Evolutionary conservation across 2,888 invertebrate genomes (phyloP), one percentile per base, ranked within the genome.

Genomic region (Mesorhabditis spiculigera): DNA sequence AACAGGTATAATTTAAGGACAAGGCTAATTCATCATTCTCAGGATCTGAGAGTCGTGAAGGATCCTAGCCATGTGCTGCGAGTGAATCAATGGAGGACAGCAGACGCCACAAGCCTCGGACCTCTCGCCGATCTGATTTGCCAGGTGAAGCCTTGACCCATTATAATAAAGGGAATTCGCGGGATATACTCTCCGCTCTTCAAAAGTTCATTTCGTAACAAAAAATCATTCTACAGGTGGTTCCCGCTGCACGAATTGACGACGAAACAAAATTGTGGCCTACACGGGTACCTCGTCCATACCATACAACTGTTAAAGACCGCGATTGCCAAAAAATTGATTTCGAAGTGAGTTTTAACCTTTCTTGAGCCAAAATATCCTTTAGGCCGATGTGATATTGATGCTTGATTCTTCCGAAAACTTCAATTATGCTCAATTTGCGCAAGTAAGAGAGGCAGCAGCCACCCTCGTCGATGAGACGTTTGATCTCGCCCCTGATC

Each of bases 381-480:
- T 70, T 45, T 68, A 79, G 75, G 75, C 81, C 6, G 84, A 84
- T 63, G 75, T 85, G n/a, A 77, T 84, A 63, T 73, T 84, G 10
- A 79, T 82, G 58, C 68, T 84, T n/a, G 84, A 84, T 70, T 81
- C 82, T 1, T 85, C 84, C 10, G 81, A 81, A 67, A 84, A 83
- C 68, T 83, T 84, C 73, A 70, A 73, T 42, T 67, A 75, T n/a
- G 78, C 78, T 43, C 78, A 82, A 43, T 84, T 84, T 67, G 73
- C 71, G 4, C 77, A 73, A 16, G 74, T 82, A 71, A 80, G 81
- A 44, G 84, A 85, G 66, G 78, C 81, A 42, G 74, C 85, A n/a
- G 81, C 80, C 16, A 78, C 79, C 5, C 73, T 85, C 1, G 79
- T 85, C 16, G 85, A 85, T 66, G 82, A 81, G 62, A 80, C 82